These are phyloP conservation scores for Perithous albicinctus DNA, from an alignment of 2,888 invertebrate genomes.

Conservation along the genomic window DNA sequence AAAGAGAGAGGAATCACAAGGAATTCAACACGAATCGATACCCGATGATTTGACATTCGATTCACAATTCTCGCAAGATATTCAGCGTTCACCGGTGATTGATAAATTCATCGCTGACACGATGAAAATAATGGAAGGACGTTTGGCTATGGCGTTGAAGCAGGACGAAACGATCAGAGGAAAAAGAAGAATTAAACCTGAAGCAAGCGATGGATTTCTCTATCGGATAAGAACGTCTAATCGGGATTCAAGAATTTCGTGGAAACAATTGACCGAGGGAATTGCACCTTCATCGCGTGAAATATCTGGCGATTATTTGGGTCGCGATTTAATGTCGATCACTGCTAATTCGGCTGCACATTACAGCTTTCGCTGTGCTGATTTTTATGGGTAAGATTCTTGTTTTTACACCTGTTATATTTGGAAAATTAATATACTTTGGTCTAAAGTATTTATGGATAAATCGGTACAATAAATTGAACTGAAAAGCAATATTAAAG, in stretches of 20 bases:
- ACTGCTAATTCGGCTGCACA: slow-evolving; percentile 80
- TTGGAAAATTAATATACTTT: no score
- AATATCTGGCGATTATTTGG: slow-evolving; percentile 66
- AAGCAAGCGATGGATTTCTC: slow-evolving; percentile 74
- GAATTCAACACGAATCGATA: slow-evolving; percentile 63
- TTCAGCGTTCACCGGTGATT: slow-evolving; percentile 38
- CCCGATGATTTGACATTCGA: slow-evolving; percentile 69
- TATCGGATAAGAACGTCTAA: slow-evolving; percentile 70
- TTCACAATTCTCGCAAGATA: slow-evolving; percentile 65
- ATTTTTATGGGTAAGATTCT: slow-evolving; percentile 77
- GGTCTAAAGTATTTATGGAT: no score
- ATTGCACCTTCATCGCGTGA: slow-evolving; percentile 72
- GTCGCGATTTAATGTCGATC: slow-evolving; percentile 77
- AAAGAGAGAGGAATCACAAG: not conserved
- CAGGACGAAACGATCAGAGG: slow-evolving; percentile 77
- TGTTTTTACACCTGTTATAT: no score
- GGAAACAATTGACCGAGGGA: slow-evolving; percentile 73
- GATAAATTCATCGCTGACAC: slow-evolving; percentile 58
- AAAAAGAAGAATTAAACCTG: slow-evolving; percentile 75
- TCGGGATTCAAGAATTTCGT: slow-evolving; percentile 72
- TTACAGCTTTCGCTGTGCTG: slow-evolving; percentile 81
- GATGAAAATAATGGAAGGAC: slow-evolving; percentile 76
- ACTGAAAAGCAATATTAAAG: no score
- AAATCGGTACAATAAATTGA: no score
- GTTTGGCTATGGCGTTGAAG: slow-evolving; percentile 69